Base-by-base conservation (phyloP, 2,113 vertebrate species). In the Cheirogaleus medius region DNA sequence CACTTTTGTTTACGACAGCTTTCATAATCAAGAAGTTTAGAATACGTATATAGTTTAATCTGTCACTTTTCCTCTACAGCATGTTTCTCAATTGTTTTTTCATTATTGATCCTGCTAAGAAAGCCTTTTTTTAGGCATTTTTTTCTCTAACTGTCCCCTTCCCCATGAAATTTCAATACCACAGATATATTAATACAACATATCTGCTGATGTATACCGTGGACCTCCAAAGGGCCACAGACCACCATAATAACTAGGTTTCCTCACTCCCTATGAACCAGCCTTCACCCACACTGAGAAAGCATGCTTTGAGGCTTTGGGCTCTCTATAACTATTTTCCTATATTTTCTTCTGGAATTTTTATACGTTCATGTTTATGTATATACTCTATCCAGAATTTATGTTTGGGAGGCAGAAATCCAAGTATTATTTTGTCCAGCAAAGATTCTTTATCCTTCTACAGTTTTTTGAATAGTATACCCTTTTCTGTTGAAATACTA, bases 281-380 rank as follows among this genome's bases (percentile, higher is more conserved):
- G n/a, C 39, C 47, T 56, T 29, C 11, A 44, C n/a, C 56, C 20
- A 1, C 17, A 58, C 0, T n/a, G n/a, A 88, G 27, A 66, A 96
- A 71, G 58, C 52, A 69, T 29, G 27, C 32, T 94, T 66, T 84
- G 87, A 94, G 47, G 54, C 39, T 44, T 6, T n/a, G 11, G 60
- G 34, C 42, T 94, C 82, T 60, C 42, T 83, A 68, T 69, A 81
- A 76, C 5, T 71, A 92, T 64, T 88, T 85, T 81, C 32, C 77
- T 80, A 6, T 32, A 44, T 80, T 89, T 87, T 77, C 66, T 89
- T 93, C 60, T 93, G 60, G 4, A 91, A 68, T 56, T 95, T 80
- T 74, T 56, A 17, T 60, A 76, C 58, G 29, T 77, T 92, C n/a
- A 80, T 47, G 66, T 56, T 66, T 21, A 54, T 49, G 80, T 91